phyloP scores from a whole-genome alignment of 2,113 vertebrate species.

The Pampusana beccarii region DNA sequence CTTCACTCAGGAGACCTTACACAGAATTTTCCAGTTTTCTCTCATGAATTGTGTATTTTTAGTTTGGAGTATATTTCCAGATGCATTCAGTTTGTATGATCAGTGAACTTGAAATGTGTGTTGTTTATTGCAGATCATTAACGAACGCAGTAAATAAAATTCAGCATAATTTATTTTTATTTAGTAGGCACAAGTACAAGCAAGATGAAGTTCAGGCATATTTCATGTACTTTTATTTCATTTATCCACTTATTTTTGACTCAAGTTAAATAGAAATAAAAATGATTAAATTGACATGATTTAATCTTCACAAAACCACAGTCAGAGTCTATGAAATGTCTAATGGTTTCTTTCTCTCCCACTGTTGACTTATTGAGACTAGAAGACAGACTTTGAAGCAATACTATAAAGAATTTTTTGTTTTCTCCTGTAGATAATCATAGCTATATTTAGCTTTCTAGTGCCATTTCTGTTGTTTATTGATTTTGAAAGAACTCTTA shows the following conservation, averaged over 20 bases:
- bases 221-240: neutral
- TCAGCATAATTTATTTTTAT: neutral
- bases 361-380: neutral
- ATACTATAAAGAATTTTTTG: neutral
- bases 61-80: neutral
- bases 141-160: neutral
- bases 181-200: neutral
- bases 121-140: neutral
- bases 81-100: neutral
- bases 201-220: neutral
- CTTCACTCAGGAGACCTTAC: neutral
- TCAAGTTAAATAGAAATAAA: neutral
- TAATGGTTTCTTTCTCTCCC: neutral
- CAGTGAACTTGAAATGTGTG: neutral
- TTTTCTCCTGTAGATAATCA: neutral
- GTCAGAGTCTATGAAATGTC: neutral
- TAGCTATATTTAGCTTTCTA: neutral
- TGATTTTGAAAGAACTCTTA: neutral
- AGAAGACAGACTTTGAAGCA: neutral
- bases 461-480: neutral
- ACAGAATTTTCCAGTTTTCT: neutral
- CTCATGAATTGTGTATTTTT: neutral
- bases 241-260: neutral
- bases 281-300: neutral
- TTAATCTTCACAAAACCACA: neutral